Conservation (phyloP, 2,888 invertebrate species). For the Bibio marci region DNA sequence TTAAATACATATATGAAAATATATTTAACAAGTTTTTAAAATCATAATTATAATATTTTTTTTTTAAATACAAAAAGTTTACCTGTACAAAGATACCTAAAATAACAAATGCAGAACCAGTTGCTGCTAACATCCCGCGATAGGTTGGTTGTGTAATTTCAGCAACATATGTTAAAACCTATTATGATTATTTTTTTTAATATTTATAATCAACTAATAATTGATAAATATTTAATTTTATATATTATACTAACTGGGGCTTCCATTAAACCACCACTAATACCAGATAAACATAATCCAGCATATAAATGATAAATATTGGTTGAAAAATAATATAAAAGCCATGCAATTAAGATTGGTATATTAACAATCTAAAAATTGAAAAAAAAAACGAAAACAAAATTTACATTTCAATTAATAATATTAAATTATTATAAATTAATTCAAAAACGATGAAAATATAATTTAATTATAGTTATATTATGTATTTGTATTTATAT, state of each 20-base stretch:
- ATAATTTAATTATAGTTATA: no score
- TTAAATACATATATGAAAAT: no score
- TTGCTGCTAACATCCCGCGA: slow-evolving; percentile 54
- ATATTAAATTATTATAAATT: background rate
- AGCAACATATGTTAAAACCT: slow-evolving; percentile 69
- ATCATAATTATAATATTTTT: background rate
- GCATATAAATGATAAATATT: slow-evolving; percentile 45
- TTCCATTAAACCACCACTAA: slow-evolving; percentile 62
- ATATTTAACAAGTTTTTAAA: background rate
- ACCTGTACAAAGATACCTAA: slow-evolving; percentile 52
- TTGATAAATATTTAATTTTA: background rate
- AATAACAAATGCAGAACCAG: slow-evolving; percentile 59
- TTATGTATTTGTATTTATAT: no score
- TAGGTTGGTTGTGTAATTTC: slow-evolving; percentile 68
- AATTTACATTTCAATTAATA: background rate
- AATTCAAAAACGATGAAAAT: background rate
- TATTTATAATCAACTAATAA: background rate
- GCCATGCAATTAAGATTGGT: slow-evolving; percentile 59
- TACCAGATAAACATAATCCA: slow-evolving; percentile 52
- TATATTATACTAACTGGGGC: slow-evolving; percentile 45
- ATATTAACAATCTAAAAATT: slow-evolving; percentile 38
- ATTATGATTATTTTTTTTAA: slow-evolving; percentile 4
- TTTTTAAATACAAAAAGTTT: slow-evolving; percentile 6
- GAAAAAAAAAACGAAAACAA: background rate
- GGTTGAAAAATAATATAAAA: slow-evolving; percentile 49